Evolutionary conservation across 2,888 invertebrate species (phyloP), one percentile per base, ranked within the genome.

Genomic region (Aspidiotus destructor): DNA sequence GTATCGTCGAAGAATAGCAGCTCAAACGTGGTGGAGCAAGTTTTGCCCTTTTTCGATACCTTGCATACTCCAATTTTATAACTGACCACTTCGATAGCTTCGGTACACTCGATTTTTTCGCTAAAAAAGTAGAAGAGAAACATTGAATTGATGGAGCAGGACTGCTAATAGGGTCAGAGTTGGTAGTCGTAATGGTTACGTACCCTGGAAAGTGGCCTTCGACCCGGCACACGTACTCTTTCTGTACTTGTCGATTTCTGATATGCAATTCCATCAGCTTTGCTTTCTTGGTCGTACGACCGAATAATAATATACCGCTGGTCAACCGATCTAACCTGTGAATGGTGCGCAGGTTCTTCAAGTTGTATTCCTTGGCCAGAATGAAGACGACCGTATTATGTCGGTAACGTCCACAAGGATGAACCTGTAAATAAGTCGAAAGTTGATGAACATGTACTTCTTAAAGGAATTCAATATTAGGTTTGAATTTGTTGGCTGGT

Each of bases 331-430:
- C 99, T 76, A 98, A 82, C 75, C 98, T 85, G 81, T 98, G 96
- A 75, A 96, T 91, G 73, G 93, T 94, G 77, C 95, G 84, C 73
- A 97, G 82, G 77, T 96, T 93, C 79, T 91, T 90, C 80, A 93
- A 81, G 79, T 92, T 92, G 79, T 94, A 89, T 79, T 98, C 96
- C 80, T 95, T 95, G 74, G 94, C 93, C 75, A 99, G 84, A 75
- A 98, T 96, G 78, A 93, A 95, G 69, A 93, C 89, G 72, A 99
- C 90, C 8, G 96, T 94, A 80, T 99, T 99, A 81, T 96, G 93
- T 67, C 96, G 85, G 80, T 98, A 99, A 76, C 97, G 85, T 71
- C 99, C 99, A 79, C 98, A 98, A 3, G 98, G 97, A 79, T 99
- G 98, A 70, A 94, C 92, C 93, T 94, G 69, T 40, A 7, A 15